phyloP scores from a whole-genome alignment of 2,888 invertebrate genomes.

The Hirtodrosophila confusa region DNA sequence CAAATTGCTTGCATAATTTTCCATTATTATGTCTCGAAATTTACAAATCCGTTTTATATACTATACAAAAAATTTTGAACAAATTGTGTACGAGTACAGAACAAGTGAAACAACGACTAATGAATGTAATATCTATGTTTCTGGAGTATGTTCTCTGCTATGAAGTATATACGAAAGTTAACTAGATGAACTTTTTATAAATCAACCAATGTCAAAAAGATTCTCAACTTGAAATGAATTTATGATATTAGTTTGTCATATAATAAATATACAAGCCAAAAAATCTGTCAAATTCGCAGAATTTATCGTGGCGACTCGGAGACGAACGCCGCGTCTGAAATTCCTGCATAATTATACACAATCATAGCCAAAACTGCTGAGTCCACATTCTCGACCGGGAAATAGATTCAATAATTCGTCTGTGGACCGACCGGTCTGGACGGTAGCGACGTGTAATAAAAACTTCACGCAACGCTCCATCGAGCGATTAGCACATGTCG shows the following conservation, averaged over 20 bases:
- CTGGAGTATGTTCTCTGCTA: too few relatives aligned
- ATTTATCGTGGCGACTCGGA: slow-evolving; percentile 69
- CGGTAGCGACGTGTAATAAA: slow-evolving; percentile 72
- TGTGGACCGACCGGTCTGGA: slow-evolving; percentile 68
- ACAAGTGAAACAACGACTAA: too few relatives aligned
- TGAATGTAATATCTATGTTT: too few relatives aligned
- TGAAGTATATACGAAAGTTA: too few relatives aligned
- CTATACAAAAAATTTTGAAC: too few relatives aligned
- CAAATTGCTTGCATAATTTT: too few relatives aligned
- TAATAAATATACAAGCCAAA: slow-evolving; percentile 14
- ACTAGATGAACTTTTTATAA: too few relatives aligned
- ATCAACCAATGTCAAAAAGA: background rate
- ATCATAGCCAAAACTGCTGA: slow-evolving; percentile 26
- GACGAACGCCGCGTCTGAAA: slow-evolving; percentile 52
- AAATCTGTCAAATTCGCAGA: slow-evolving; percentile 56
- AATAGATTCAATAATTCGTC: slow-evolving; percentile 56
- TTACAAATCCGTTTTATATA: too few relatives aligned
- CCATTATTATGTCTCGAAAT: too few relatives aligned
- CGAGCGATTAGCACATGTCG: slow-evolving; percentile 64
- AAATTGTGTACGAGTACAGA: too few relatives aligned
- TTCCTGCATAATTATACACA: slow-evolving; percentile 69
- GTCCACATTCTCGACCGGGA: slow-evolving; percentile 56
- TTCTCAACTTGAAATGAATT: slow-evolving; percentile 42
- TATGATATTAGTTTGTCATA: slow-evolving; percentile 40
- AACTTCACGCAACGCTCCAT: slow-evolving; percentile 59